These are phyloP conservation scores for Cyclura pinguis DNA, from an alignment of 2,797 vertebrate genomes.

Conservation along the genomic window DNA sequence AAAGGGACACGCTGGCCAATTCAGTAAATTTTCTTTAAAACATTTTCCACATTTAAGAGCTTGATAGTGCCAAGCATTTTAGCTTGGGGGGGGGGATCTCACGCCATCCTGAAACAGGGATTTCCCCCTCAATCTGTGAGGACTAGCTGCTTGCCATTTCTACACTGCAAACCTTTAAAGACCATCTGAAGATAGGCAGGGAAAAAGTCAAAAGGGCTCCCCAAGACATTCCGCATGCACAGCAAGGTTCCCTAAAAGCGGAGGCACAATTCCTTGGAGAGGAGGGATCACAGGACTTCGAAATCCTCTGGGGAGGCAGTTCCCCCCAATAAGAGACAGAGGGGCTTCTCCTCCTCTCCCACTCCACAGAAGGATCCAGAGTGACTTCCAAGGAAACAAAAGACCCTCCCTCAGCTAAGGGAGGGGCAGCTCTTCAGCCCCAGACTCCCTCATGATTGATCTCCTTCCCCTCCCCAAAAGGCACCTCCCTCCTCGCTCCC, in stretches of 20 bases:
- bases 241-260: background rate
- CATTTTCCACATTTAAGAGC: background rate
- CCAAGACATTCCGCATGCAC: no score
- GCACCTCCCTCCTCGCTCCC: background rate
- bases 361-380: background rate
- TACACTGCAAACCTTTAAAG: background rate
- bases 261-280: background rate
- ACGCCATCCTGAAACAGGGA: background rate
- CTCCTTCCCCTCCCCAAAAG: background rate
- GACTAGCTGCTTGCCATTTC: background rate
- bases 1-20: no score
- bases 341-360: background rate
- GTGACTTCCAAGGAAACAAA: constrained; percentile 27
- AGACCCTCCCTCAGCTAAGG: background rate
- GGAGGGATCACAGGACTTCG: background rate
- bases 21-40: no score
- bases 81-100: no score
- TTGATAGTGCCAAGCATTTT: background rate
- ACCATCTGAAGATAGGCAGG: no score
- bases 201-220: background rate
- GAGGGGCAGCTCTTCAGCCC: background rate
- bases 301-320: background rate
- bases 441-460: background rate
- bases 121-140: background rate
- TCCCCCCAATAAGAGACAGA: no score